Percentiles rank a stretch among this genome's conserved stretches.
phyloP scores from a whole-genome alignment of 2,888 invertebrate species.

The Cheilosia vernalis region DNA sequence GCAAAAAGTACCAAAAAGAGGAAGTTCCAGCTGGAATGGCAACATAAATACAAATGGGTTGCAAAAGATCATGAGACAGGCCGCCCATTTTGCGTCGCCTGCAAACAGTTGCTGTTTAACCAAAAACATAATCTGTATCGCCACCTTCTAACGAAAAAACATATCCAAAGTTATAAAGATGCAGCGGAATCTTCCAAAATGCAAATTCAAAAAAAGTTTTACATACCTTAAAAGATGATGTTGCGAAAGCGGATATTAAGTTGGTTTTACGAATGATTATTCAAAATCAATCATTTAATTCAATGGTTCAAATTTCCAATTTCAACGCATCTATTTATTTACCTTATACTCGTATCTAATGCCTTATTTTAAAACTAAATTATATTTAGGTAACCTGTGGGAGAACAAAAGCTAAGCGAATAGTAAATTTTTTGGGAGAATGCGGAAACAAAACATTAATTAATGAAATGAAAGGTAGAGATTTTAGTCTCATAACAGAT shows the following conservation, averaged over 20 bases:
- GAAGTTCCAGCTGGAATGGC: neutral
- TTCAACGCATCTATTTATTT: neutral
- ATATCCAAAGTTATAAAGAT: neutral
- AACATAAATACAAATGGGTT: neutral
- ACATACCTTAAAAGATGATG: neutral
- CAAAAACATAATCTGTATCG: neutral
- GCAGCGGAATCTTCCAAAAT: neutral
- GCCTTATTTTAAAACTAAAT: neutral
- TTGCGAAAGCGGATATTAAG: neutral
- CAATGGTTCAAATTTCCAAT: neutral
- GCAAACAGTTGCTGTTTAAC: no score
- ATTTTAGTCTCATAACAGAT: no score
- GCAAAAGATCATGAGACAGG: neutral
- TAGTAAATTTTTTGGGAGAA: neutral
- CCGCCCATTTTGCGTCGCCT: neutral
- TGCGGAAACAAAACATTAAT: neutral
- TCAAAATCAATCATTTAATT: constrained; percentile 6
- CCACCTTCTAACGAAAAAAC: neutral
- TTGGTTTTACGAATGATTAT: constrained; percentile 8
- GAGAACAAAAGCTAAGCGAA: neutral
- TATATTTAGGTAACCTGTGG: neutral
- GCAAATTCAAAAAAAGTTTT: constrained; percentile 10
- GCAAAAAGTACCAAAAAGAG: neutral
- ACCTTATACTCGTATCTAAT: neutral
- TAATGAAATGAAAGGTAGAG: neutral